Base-by-base conservation (phyloP, 2,797 vertebrate genomes). In the Eulemur rubriventer region DNA sequence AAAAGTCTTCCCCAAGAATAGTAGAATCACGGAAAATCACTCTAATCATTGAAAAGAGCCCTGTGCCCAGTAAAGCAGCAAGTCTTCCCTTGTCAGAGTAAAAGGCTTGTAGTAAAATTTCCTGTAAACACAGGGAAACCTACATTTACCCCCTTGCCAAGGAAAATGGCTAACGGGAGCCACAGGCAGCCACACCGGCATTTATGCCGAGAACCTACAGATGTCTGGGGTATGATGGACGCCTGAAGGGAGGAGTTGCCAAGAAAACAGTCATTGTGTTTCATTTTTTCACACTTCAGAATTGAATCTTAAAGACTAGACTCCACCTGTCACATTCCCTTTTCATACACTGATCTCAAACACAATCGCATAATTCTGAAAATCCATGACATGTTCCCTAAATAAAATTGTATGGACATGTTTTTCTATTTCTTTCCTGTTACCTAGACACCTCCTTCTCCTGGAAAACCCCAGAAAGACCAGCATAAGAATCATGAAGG, bases 21-120 rank as follows among this genome's bases (percentile, higher is more conserved):
- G 41, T 0, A 33, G 96, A 97, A 95, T 97, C 97, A 94, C 3
- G 14, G 94, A 94, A 96, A 96, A 92, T 78, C 87, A 67, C 85
- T 93, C 93, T 87, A 70, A 96, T 94, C 85, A 93, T 80, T 30
- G 28, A 59, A 92, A 82, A 96, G 89, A 0, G 0, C 22, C 13
- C 41, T 81, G 89, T 41, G 96, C 85, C 20, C 35, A 91, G 91
- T 2, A 84, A 97, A 97, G 96, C 76, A 78, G 26, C 89, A 55
- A 94, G 76, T 82, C 89, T 93, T 91, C 20, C 28, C 78, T 55
- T 93, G 85, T 38, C 85, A 82, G 41, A 67, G 75, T 65, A 95
- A 95, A 96, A 97, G 86, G 59, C 94, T 18, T 0, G 33, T 69
- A 97, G 96, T 75, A 96, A 94, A 88, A 93, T 50, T 30, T 83